Evolutionary conservation across 2,888 invertebrate genomes (phyloP), one percentile per base, ranked within the genome.

Genomic region (Therioaphis trifolii): DNA sequence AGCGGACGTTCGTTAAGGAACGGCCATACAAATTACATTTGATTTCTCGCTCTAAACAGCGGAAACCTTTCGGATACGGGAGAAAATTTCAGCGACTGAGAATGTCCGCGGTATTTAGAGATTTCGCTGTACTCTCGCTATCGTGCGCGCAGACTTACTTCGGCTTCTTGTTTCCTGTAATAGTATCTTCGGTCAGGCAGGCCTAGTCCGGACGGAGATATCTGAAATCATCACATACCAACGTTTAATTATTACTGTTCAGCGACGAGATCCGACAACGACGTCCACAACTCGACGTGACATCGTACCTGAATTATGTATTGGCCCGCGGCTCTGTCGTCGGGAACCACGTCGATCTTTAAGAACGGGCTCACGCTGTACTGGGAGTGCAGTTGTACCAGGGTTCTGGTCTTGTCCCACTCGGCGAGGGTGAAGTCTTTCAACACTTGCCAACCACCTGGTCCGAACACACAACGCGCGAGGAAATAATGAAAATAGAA

Each of bases 171-270:
- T n/a, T 63, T 63, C 88, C 88, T 87, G 85, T 89, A 90, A 86
- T 91, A 91, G 87, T 90, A 91, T 72, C 89, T 90, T 69, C 88
- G 88, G 87, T 91, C 90, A 0, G 90, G 90, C 82, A 92, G 88
- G 1, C 91, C 91, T 84, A 91, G 88, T 12, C 91, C 91, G 5
- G 90, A 88, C 18, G 91, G 91, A 55, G 89, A 89, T 78, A 92
- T 82, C 82, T 82, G 52, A 66, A 77, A 66, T 52, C 11, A 52
- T 66, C 21, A 3, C n/a, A 7, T 11, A 61, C 1, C n/a, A n/a
- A n/a, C n/a, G n/a, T n/a, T 27, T 24, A 55, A 52, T 74, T 77
- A 58, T 29, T 35, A 35, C 7, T 35, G 7, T n/a, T n/a, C n/a
- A n/a, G n/a, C n/a, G n/a, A n/a, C n/a, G n/a, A n/a, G n/a, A n/a